A percentile compares a stretch with the other conserved stretches of the same genome.
phyloP scores from a whole-genome alignment of 2,797 vertebrate species.

The Sebastes trivittatus region DNA sequence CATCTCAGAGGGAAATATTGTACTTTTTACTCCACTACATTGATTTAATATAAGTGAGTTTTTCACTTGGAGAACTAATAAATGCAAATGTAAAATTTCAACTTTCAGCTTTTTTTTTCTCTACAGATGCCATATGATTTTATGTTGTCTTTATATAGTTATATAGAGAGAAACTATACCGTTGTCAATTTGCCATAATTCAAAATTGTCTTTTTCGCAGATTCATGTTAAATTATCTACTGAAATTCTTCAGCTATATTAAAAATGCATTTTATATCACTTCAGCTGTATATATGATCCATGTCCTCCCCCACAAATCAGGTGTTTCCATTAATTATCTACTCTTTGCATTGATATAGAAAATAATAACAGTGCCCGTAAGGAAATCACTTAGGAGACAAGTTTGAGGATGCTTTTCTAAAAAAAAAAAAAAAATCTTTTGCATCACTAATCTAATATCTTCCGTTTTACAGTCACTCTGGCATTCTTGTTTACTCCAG shows the following conservation, averaged over 20 bases:
- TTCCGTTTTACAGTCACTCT: conserved; percentile 60
- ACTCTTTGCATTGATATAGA: background rate
- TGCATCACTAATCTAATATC: conserved; percentile 33
- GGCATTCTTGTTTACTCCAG: conserved; percentile 77
- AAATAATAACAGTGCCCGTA: background rate
- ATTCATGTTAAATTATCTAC: background rate
- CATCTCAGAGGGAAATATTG: too few species aligned
- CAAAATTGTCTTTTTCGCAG: background rate
- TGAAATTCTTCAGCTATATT: background rate
- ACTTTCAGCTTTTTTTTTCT: background rate
- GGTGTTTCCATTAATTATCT: background rate
- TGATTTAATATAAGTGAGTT: background rate
- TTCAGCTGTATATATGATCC: background rate
- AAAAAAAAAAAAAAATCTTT: background rate
- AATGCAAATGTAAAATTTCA: background rate
- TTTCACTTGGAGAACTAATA: background rate
- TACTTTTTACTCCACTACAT: too few species aligned
- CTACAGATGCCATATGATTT: background rate
- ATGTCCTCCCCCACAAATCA: background rate
- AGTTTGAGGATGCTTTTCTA: background rate
- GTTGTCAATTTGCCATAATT: background rate
- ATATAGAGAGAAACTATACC: background rate
- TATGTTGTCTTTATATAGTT: background rate
- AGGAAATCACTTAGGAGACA: background rate
- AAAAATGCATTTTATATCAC: background rate